These are phyloP conservation scores for Rhinoraja longicauda DNA, from an alignment of 2,797 vertebrate genomes.

Conservation along the genomic window DNA sequence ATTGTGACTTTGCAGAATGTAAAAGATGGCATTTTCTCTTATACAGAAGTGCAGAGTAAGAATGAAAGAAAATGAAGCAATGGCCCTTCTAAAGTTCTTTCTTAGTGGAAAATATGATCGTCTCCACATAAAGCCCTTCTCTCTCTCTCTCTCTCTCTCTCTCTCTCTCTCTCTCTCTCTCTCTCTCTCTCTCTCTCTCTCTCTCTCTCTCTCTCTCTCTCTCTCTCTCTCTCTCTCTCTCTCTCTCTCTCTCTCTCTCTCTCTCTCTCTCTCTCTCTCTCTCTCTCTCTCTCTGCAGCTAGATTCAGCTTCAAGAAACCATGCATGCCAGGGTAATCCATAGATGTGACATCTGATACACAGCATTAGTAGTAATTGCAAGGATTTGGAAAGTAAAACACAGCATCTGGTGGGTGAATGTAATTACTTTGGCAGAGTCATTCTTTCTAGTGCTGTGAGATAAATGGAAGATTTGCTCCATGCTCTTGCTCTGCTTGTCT, in stretches of 20 bases:
- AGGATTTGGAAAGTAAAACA: slow-evolving; percentile 65
- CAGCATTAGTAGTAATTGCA: slow-evolving; percentile 61
- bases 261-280: slow-evolving; percentile 13
- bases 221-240: slow-evolving; percentile 13
- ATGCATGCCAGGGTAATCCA: slow-evolving; percentile 17
- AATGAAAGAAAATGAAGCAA: not conserved
- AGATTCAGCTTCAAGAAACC: slow-evolving; percentile 7
- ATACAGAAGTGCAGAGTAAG: not conserved
- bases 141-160: slow-evolving; percentile 15
- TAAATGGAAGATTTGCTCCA: slow-evolving; percentile 47
- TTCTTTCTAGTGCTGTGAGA: slow-evolving; percentile 51
- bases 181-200: slow-evolving; percentile 13
- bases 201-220: slow-evolving; percentile 19
- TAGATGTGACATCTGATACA: slow-evolving; percentile 43
- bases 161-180: slow-evolving; percentile 19
- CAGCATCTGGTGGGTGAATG: slow-evolving; percentile 54
- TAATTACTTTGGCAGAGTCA: slow-evolving; percentile 54
- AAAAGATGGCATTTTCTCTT: not conserved
- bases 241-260: slow-evolving; percentile 19
- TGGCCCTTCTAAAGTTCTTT: not conserved
- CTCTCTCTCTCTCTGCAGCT: slow-evolving; percentile 15
- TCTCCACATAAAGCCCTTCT: not conserved
- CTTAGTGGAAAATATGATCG: not conserved
- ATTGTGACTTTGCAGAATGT: not conserved
- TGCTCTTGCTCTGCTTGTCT: slow-evolving; percentile 46